Evolutionary conservation across 23 tunicate species (phyloP).

Genomic region (Halocynthia aurantium): DNA sequence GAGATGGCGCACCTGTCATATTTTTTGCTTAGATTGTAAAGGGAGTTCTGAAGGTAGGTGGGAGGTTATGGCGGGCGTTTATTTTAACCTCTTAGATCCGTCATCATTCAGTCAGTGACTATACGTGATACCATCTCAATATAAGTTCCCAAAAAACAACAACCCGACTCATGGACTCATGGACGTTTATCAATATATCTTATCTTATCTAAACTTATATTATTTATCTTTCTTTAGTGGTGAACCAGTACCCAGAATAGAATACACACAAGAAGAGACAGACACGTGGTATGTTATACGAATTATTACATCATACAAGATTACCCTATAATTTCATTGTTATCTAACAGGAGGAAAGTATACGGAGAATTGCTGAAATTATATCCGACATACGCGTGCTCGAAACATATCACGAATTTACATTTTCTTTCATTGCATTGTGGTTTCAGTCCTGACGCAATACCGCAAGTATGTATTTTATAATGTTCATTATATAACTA

Average conservation of each 20-base stretch:
- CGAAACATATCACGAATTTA: slow-evolving; percentile 54
- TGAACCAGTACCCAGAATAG: slow-evolving; percentile 53
- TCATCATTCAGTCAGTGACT: too few species aligned
- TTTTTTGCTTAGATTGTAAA: too few species aligned
- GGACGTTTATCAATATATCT: too few species aligned
- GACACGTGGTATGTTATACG: slow-evolving; percentile 72
- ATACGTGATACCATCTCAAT: too few species aligned
- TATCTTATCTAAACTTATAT: neutral
- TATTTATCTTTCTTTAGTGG: slow-evolving; percentile 48
- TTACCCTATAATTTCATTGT: neutral
- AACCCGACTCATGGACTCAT: too few species aligned
- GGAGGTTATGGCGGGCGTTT: too few species aligned
- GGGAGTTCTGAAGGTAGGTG: too few species aligned
- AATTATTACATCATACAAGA: neutral
- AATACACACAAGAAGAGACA: slow-evolving; percentile 86
- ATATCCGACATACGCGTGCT: slow-evolving; percentile 82
- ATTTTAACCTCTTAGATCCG: too few species aligned
- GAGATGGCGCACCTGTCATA: too few species aligned
- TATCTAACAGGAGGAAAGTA: slow-evolving; percentile 52
- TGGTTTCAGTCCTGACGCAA: neutral
- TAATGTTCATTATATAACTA: too few species aligned
- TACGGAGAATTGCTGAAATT: slow-evolving; percentile 55
- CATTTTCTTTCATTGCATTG: slow-evolving; percentile 51
- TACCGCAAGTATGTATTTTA: too few species aligned
- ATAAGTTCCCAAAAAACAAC: too few species aligned